Evolutionary conservation across 2,888 invertebrate species (phyloP), one percentile per base, ranked within the genome.

Genomic region (Labia minor): DNA sequence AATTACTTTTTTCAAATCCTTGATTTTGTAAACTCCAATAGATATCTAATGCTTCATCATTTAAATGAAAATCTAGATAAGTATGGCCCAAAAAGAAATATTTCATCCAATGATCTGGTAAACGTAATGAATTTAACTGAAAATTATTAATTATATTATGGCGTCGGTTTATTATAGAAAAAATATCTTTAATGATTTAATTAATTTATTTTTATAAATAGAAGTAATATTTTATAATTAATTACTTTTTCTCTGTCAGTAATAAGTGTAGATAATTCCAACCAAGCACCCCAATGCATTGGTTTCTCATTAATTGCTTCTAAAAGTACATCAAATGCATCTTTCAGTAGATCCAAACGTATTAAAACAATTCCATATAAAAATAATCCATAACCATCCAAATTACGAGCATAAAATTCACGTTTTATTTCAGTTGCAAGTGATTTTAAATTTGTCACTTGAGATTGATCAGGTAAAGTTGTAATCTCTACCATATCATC

Each of bases 241-340:
- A 69, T 71, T 72, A 80, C 81, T 74, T 88, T 89, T 73, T 91
- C 90, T 77, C 88, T 88, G 73, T 92, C 90, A 70, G 86, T 85
- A 66, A 97, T 87, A 1, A 98, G 79, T 8, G 89, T 85, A 0
- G 94, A 89, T 14, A 99, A 79, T 77, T 97, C 96, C 37, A 92
- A 81, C 93, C 98, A 99, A 0, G 96, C 90, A 61, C 93, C 89
- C 98, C 98, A 99, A 69, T 95, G 84, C 74, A 92, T 85, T 0
- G 95, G 95, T 66, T 88, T 86, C 61, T 84, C 81, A 68, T 86
- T 84, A 11, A 94, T 84, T 0, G 95, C 85, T 73, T 91, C 87
- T 19, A 90, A 83, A 61, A 98, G 81, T 64, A 90, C 84, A 71
- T 89, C 86, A 20, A 87, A 84, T 0, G 97, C 95, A 72, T 89